These are phyloP conservation scores for Chelonus formosanus DNA, from an alignment of 2,888 invertebrate species.

Conservation along the genomic window DNA sequence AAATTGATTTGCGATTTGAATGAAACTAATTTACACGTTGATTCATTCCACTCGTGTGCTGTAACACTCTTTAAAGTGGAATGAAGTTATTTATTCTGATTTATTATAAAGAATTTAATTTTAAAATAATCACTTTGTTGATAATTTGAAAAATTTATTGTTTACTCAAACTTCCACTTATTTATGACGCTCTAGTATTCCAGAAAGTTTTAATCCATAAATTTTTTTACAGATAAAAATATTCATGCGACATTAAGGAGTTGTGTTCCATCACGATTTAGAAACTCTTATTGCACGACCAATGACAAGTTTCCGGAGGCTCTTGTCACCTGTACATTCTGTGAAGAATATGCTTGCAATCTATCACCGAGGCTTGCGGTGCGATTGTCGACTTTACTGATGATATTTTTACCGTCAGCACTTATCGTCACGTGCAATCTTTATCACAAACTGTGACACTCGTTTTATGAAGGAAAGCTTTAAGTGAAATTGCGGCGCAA, in stretches of 20 bases:
- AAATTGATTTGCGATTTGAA: too few species aligned
- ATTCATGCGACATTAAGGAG: slow-evolving; percentile 51
- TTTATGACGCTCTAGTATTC: not conserved
- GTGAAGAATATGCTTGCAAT: slow-evolving; percentile 51
- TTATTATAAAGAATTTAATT: too few species aligned
- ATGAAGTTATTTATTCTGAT: too few species aligned
- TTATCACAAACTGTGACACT: slow-evolving; percentile 7
- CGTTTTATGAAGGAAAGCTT: not conserved
- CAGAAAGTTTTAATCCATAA: not conserved
- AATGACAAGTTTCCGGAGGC: slow-evolving; percentile 47
- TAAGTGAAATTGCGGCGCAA: too few species aligned
- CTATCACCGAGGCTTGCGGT: slow-evolving; percentile 32
- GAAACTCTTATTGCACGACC: slow-evolving; percentile 48
- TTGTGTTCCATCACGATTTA: slow-evolving; percentile 48
- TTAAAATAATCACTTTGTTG: too few species aligned
- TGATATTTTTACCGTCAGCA: slow-evolving; percentile 28
- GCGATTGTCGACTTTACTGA: slow-evolving; percentile 9
- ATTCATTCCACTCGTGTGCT: too few species aligned
- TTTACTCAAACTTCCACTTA: too few species aligned
- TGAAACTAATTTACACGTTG: too few species aligned
- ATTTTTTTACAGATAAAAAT: slow-evolving; percentile 46
- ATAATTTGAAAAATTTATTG: too few species aligned
- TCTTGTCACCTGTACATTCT: slow-evolving; percentile 49
- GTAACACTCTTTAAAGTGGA: too few species aligned
- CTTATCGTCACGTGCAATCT: slow-evolving; percentile 25